phyloP scores from a whole-genome alignment of 2,888 invertebrate species.

The Cheilosia impressa region DNA sequence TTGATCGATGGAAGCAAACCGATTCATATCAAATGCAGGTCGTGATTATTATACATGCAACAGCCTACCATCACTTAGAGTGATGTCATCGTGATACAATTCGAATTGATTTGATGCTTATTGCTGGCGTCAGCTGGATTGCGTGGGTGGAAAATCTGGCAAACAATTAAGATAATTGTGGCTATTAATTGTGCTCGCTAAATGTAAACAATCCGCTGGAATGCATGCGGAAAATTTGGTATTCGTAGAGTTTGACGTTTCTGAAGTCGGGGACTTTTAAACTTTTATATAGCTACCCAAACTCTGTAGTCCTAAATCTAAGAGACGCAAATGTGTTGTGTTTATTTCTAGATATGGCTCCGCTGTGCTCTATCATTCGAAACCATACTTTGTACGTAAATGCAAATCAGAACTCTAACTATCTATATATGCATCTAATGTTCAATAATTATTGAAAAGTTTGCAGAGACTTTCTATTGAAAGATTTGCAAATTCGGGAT shows the following conservation, averaged over 20 bases:
- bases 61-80: slow-evolving; percentile 15
- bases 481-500: too few relatives aligned
- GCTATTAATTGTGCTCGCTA: background rate
- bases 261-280: background rate
- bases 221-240: background rate
- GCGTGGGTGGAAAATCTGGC: background rate
- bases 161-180: background rate
- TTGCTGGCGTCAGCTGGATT: background rate
- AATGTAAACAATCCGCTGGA: slow-evolving; percentile 19
- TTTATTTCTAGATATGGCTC: too few relatives aligned
- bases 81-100: slow-evolving; percentile 60
- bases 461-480: too few relatives aligned
- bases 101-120: slow-evolving; percentile 18
- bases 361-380: too few relatives aligned
- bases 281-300: too few relatives aligned
- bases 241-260: background rate
- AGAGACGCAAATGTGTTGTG: too few relatives aligned
- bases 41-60: slow-evolving; percentile 33
- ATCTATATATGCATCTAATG: too few relatives aligned
- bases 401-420: too few relatives aligned
- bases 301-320: too few relatives aligned
- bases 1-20: slow-evolving; percentile 22
- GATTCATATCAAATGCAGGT: slow-evolving; percentile 41
- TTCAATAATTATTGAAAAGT: too few relatives aligned
- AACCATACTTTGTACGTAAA: too few relatives aligned